These are phyloP conservation scores for Phalacrocorax brasilianus DNA, from an alignment of 2,113 vertebrate species.

Conservation along the genomic window DNA sequence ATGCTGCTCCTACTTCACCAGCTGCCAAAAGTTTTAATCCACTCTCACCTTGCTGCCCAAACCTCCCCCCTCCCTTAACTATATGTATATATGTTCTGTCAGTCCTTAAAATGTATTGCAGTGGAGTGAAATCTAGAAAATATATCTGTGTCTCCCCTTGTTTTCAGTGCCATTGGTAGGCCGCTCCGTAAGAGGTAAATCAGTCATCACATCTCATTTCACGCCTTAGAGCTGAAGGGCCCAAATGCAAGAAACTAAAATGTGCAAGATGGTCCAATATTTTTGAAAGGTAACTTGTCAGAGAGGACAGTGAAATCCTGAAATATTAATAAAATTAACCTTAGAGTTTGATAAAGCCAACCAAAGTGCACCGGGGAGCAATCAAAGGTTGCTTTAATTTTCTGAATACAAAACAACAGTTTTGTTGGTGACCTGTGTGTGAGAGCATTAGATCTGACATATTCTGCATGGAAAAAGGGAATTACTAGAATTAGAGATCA, in stretches of 20 bases:
- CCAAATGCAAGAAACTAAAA: background rate
- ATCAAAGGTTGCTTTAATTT: background rate
- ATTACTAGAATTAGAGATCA: background rate
- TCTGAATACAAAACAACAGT: background rate
- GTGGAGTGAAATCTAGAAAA: background rate
- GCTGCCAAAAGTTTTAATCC: background rate
- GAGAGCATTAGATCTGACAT: background rate
- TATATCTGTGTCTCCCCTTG: background rate
- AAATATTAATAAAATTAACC: background rate
- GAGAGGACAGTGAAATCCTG: background rate
- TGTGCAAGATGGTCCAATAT: background rate
- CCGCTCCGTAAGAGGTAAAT: background rate
- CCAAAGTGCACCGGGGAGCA: background rate
- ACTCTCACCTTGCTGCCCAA: background rate
- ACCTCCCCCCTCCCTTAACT: background rate
- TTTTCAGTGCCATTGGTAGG: background rate
- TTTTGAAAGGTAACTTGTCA: background rate
- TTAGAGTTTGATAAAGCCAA: background rate
- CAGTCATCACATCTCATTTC: accelerated
- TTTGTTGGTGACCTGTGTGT: background rate
- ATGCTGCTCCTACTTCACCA: background rate
- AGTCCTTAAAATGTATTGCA: background rate
- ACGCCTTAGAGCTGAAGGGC: background rate
- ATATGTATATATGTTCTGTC: background rate
- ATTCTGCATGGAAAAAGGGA: background rate